Evolutionary conservation across 2,797 vertebrate species (phyloP), one percentile per base, ranked within the genome.

Genomic region (Chelidonichthys spinosus): DNA sequence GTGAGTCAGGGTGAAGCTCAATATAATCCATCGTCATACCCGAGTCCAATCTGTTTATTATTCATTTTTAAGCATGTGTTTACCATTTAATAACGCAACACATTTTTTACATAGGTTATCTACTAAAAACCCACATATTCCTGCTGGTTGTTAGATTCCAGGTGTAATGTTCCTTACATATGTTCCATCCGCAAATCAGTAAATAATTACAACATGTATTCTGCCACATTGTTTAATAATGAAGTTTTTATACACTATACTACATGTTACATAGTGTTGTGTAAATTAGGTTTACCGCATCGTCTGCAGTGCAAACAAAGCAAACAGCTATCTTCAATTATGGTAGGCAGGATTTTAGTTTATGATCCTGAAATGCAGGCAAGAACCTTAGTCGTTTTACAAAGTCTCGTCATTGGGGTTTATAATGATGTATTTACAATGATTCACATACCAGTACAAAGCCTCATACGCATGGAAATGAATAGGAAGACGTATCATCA

Each of bases 231-330:
- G n/a, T n/a, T n/a, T n/a, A n/a, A n/a, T n/a, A n/a, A n/a, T n/a
- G n/a, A n/a, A n/a, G n/a, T n/a, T n/a, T n/a, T 6, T 5, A 44
- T 5, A 49, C 9, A 7, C 4, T 33, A 6, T 36, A 46, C 46
- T 46, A 11, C 3, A 52, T 58, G n/a, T 54, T 44, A 33, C 2
- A 67, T 0, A 14, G 18, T 44, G 17, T 52, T 25, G 39, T 7
- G 9, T 8, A 39, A 36, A 37, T 32, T 32, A 14, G 7, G 32
- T 65, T 32, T 44, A n/a, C 36, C 36, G n/a, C 6, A 63, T 40
- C 42, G 13, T 6, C 76, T 69, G 11, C 46, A 53, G 39, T 43
- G 35, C 39, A 78, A 78, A 76, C 40, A 63, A 18, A 68, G n/a
- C 2, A 36, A 66, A 15, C 4, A 35, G 32, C 53, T 0, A 69